Conservation (phyloP, 2,113 vertebrate species). For the Agapornis roseicollis region DNA sequence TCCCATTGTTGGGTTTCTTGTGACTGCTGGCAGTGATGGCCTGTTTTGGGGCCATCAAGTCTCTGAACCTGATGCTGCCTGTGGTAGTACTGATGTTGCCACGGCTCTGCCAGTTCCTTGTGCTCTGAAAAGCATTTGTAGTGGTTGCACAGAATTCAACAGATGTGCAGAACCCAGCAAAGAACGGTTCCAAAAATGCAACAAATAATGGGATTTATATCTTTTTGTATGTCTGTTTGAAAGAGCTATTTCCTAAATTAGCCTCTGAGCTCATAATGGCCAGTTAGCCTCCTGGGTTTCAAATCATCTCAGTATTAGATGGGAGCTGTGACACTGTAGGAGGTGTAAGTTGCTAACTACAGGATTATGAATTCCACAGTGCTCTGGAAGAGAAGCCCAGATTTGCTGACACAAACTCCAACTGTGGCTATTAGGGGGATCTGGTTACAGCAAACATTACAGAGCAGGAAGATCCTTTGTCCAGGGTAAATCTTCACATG, state of each 20-base stretch:
- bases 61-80: not conserved
- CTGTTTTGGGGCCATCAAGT: rapidly evolving
- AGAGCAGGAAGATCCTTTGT: not conserved
- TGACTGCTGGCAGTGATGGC: not conserved
- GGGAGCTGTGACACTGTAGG: not conserved
- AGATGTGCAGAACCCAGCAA: not conserved
- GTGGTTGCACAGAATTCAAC: not conserved
- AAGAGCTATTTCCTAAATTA: not conserved
- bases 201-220: not conserved
- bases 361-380: not conserved
- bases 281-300: not conserved
- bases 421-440: not conserved
- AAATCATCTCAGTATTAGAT: rapidly evolving
- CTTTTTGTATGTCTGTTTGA: not conserved
- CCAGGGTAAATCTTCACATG: not conserved
- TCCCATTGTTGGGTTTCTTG: not conserved
- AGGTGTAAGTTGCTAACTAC: not conserved
- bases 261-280: rapidly evolving
- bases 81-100: not conserved
- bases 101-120: not conserved
- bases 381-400: not conserved
- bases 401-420: not conserved
- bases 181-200: not conserved
- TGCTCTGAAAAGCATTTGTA: not conserved
- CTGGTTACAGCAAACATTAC: not conserved